A percentile compares a stretch with the other conserved stretches of the same genome.
These are phyloP conservation scores for Drosophila greeni DNA, from an alignment of 2,888 invertebrate species.

Conservation along the genomic window DNA sequence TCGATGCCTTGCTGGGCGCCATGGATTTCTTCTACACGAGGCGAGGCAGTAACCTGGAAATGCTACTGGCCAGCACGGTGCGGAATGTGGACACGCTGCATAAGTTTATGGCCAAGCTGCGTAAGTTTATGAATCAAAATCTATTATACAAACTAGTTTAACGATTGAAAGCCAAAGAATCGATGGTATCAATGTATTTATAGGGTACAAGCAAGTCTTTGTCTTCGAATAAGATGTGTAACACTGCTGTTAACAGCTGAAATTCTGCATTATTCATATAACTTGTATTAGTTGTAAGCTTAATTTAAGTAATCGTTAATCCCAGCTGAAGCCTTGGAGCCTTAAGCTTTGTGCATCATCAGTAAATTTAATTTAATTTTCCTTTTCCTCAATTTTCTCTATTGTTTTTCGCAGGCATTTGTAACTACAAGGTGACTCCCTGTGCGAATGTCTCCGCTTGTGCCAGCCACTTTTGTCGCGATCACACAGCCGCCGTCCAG, in stretches of 20 bases:
- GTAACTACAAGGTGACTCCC: slow-evolving; percentile 53
- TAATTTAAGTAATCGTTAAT: too few species aligned
- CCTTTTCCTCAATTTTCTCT: background rate
- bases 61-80: slow-evolving; percentile 82
- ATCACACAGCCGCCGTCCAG: slow-evolving; percentile 62
- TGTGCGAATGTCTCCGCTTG: slow-evolving; percentile 59
- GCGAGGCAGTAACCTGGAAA: slow-evolving; percentile 73
- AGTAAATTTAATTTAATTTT: background rate
- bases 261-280: too few species aligned
- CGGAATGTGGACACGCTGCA: slow-evolving; percentile 83
- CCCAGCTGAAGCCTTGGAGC: too few species aligned
- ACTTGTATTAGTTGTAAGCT: background rate
- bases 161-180: background rate
- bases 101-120: slow-evolving; percentile 81
- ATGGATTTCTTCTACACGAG: slow-evolving; percentile 78
- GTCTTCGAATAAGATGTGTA: too few species aligned
- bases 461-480: slow-evolving; percentile 60
- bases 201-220: too few species aligned
- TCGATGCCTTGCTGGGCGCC: slow-evolving; percentile 79
- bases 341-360: background rate
- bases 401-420: slow-evolving; percentile 38
- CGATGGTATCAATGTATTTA: too few species aligned
- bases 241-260: too few species aligned
- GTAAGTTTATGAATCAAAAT: slow-evolving; percentile 76
- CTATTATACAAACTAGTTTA: background rate